A percentile compares a stretch with the other conserved stretches of the same genome.
Evolutionary conservation across 2,888 invertebrate species (phyloP).

Genomic region (Tenodera sinensis): DNA sequence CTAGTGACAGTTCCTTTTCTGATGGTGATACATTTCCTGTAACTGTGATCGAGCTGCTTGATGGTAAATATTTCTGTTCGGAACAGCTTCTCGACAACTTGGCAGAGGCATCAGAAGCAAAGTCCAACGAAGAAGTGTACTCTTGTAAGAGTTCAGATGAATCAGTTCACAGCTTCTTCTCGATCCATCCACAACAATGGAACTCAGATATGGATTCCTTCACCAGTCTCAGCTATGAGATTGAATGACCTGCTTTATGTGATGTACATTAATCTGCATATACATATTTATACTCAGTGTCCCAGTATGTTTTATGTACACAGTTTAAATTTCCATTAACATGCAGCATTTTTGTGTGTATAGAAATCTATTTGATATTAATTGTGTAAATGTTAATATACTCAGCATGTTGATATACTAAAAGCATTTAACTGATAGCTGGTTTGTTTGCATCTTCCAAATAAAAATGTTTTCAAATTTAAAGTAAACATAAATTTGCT

Average conservation of each 20-base stretch:
- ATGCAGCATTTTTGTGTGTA: too few species aligned
- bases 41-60: not conserved
- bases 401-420: too few species aligned
- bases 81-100: not conserved
- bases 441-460: too few species aligned
- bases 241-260: not conserved
- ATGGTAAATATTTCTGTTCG: not conserved
- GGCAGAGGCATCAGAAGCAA: not conserved
- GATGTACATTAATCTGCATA: too few species aligned
- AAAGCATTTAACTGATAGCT: too few species aligned
- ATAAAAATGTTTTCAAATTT: too few species aligned
- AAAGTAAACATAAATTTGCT: too few species aligned
- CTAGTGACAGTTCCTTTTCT: not conserved
- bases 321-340: too few species aligned
- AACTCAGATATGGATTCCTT: not conserved
- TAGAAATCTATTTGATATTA: too few species aligned
- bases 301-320: too few species aligned
- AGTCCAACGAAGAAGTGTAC: not conserved
- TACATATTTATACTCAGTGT: too few species aligned
- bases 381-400: too few species aligned
- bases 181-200: not conserved
- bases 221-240: not conserved
- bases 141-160: not conserved
- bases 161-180: not conserved
- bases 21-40: not conserved